Base-by-base conservation (phyloP, 2,113 vertebrate genomes). In the Tachysurus vachellii region DNA sequence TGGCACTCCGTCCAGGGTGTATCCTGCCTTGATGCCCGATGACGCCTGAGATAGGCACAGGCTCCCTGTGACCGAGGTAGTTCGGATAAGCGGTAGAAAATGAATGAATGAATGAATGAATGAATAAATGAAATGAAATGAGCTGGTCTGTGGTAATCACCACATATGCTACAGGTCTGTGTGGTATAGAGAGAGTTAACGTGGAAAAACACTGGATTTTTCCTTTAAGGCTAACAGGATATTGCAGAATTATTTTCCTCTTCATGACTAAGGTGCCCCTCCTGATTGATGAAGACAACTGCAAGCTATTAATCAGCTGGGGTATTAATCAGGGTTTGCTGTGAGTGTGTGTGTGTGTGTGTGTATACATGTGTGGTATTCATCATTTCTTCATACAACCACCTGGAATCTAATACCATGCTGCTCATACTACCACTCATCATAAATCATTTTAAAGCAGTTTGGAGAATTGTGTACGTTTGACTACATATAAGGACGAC, bases 261-360 rank as follows among this genome's bases (percentile, higher is more conserved):
- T 71, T 26, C 36, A 44, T 71, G 28, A 73, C 54, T 31, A 54
- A 80, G 54, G 62, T 87, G 59, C 70, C 82, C 53, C 71, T 82
- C 83, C 84, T 80, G 83, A 86, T 50, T 84, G 86, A 86, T 88
- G 88, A 57, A 71, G 47, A 90, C 79, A 86, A 87, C 80, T 88
- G 53, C 81, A 88, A 57, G 77, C 80, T 84, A 76, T 88, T 86
- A 85, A 82, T 82, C 80, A 53, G 68, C 75, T 50, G 57, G 82
- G 28, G 68, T 86, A 86, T 83, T 87, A 54, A 89, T 90, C 83
- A 86, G 83, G 31, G 79, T 81, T 56, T 31, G 42, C 31, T 16
- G 36, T 59, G 83, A 13, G 83, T 79, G n/a, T 76, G 13, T 64
- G 26, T 68, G 50, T 76, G n/a, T 53, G 70, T 77, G 68, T 7